Evolutionary conservation across 1,140 invertebrate genomes (phyloP), one percentile per base, ranked within the genome.

Genomic region (Leptopilina clavipes): DNA sequence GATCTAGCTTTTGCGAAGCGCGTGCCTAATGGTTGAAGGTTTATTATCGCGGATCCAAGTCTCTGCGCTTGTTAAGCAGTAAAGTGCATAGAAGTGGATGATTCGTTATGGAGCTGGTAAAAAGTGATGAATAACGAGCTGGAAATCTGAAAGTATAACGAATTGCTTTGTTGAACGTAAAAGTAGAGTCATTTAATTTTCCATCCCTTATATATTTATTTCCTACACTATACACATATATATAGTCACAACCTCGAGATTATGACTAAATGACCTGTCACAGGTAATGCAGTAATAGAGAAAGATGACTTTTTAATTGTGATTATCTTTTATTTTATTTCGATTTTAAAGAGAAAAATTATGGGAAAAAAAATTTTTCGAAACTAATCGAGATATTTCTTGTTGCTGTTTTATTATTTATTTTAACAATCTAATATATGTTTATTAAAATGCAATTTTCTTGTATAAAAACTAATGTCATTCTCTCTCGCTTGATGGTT

Each of bases 21-120:
- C 73, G 77, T 78, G n/a, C 45, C 54, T 75, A 75, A 78, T 75
- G 56, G 56, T 43, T 70, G 22, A 44, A 74, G 70, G 54, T 72
- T 72, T 72, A 78, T 75, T 75, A 78, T 78, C 73, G 43, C 65
- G 19, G 37, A 72, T 59, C 40, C 71, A 48, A 72, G 48, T 43
- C 22, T 31, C 44, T 37, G 12, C 48, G 65, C 71, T 77, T 77
- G 71, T 71, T 70, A 74, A 72, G 71, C 71, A 22, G 19, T 72
- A 72, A 72, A 52, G 19, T 48, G 71, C 71, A 52, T 22, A 72
- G 44, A 72, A 45, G 43, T 72, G 45, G 70, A 71, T 71, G 48
- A 52, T 52, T 52, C 25, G 11, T 18, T 14, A 45, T 19, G 11
- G 43, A 14, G 18, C 12, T 22, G 43, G 37, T 48, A 45, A 72